phyloP scores from a whole-genome alignment of 2,888 invertebrate genomes.

The Raillietiella orientalis region DNA sequence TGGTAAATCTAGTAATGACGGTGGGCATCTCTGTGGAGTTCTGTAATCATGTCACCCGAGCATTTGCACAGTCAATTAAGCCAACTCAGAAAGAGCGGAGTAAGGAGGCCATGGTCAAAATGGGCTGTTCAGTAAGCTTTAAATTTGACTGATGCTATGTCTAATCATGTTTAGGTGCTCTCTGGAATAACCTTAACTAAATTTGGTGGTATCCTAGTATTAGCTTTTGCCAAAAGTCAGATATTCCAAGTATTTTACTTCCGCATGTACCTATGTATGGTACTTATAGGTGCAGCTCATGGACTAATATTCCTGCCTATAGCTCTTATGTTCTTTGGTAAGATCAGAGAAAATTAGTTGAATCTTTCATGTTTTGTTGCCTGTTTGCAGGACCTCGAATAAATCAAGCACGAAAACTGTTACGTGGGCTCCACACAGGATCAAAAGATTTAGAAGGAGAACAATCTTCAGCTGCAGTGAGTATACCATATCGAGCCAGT shows the following conservation, averaged over 20 bases:
- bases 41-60: conserved; percentile 82
- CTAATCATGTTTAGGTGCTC: conserved; percentile 15
- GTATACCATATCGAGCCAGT: too few relatives aligned
- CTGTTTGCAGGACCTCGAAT: too few relatives aligned
- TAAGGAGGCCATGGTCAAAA: conserved; percentile 45
- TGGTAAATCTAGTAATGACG: conserved; percentile 69
- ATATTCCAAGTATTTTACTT: conserved; percentile 68
- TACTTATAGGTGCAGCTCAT: conserved; percentile 81
- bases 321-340: conserved; percentile 81
- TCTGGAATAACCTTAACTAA: conserved; percentile 94
- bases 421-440: too few relatives aligned
- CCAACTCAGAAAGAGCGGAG: conserved; percentile 37
- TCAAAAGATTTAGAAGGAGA: too few relatives aligned
- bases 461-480: too few relatives aligned
- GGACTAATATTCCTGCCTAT: conserved; percentile 92
- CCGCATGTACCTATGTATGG: conserved; percentile 91
- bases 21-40: conserved; percentile 96
- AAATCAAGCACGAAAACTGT: too few relatives aligned
- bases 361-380: too few relatives aligned
- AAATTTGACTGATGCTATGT: conserved; percentile 1
- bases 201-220: conserved; percentile 81
- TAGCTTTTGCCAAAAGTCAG: conserved; percentile 89
- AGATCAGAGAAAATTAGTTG: too few relatives aligned
- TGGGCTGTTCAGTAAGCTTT: conserved; percentile 60
- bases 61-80: conserved; percentile 47